A percentile compares a stretch with the other conserved stretches of the same genome.
These are phyloP conservation scores for Ennomos quercinarius DNA, from an alignment of 2,888 invertebrate genomes.

Conservation along the genomic window DNA sequence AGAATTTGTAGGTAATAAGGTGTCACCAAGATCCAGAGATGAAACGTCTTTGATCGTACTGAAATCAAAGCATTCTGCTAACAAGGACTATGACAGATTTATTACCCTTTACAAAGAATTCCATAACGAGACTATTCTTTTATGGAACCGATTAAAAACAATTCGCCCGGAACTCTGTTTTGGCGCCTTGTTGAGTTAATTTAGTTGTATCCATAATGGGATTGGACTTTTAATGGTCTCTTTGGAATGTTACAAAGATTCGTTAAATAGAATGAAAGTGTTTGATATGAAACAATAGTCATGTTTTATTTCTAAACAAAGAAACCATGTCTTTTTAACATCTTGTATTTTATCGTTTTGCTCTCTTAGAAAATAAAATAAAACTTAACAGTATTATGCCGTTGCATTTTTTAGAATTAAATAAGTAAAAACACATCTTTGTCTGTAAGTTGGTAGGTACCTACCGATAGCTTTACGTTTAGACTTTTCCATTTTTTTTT, in stretches of 20 bases:
- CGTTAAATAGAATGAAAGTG: background rate
- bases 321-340: no score
- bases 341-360: no score
- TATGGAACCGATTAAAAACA: conserved; percentile 56
- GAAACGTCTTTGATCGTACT: conserved; percentile 75
- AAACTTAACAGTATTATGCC: no score
- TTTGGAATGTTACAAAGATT: conserved; percentile 1
- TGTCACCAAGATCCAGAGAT: conserved; percentile 67
- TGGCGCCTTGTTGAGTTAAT: conserved; percentile 39
- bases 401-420: no score
- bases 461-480: no score
- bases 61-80: conserved; percentile 75
- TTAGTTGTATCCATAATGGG: conserved; percentile 26
- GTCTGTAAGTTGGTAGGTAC: no score
- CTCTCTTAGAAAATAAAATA: no score
- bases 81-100: conserved; percentile 81
- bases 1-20: conserved; percentile 71
- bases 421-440: no score
- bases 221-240: conserved; percentile 13
- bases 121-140: conserved; percentile 60
- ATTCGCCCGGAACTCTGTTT: conserved; percentile 40
- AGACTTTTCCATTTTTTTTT: no score
- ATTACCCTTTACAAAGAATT: conserved; percentile 68
- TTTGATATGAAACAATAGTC: no score
- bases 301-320: no score